Evolutionary conservation across 2,113 vertebrate species (phyloP), one percentile per base, ranked within the genome.

Genomic region (Cheilinus undulatus): DNA sequence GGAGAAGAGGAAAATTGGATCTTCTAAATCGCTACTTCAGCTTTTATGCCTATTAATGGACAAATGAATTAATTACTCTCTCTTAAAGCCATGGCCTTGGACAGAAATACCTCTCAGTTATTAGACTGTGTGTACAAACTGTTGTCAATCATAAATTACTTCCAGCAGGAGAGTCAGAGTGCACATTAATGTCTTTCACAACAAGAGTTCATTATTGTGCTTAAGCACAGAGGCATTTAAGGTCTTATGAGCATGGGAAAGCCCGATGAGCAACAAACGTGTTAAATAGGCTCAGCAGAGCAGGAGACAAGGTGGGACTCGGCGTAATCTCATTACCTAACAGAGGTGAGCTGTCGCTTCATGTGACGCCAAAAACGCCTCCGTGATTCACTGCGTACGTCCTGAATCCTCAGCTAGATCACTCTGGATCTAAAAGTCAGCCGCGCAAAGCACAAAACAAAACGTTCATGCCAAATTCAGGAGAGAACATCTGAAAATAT

Each of bases 301-400:
- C 51, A 45, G 63, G 40, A 40, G 28, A 68, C 1, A 7, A 54
- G 43, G 2, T 14, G 36, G 3, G 76, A 53, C 28, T 51, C 50
- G 14, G 54, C n/a, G 15, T 86, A 87, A 90, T 88, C 84, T 61
- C 57, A 71, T 89, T 89, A 90, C 1, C 71, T 61, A 86, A 76
- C 38, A 53, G 50, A 59, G 53, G 58, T 49, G 46, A 76, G 66
- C 69, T 36, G 42, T 67, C 13, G 20, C 61, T 68, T 51, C 52
- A 53, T 40, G 60, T 80, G 50, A 24, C 34, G 53, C 49, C 52
- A 7, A 30, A 27, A 51, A 34, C n/a, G 56, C 26, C 11, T 15
- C 73, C 52, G 60, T 62, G 40, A 43, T 14, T 14, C 32, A 20
- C 24, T 1, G 15, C 14, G 51, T 15, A 1, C 15, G 32, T 64